Evolutionary conservation across 2,113 vertebrate genomes (phyloP).

Genomic region (Apteryx mantelli): DNA sequence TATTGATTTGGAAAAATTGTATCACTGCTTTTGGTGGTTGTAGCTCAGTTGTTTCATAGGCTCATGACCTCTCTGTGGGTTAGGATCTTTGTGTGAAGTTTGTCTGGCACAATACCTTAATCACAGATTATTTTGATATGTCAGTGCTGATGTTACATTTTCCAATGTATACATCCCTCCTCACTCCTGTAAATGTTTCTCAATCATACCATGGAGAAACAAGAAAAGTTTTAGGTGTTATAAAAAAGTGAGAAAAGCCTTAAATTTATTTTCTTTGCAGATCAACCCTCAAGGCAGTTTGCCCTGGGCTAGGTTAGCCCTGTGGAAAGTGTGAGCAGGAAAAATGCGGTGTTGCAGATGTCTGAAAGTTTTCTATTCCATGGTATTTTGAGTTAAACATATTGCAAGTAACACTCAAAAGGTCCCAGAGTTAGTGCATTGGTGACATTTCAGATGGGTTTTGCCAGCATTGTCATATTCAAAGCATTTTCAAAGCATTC

Average conservation of each 20-base stretch:
- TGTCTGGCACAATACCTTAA: neutral
- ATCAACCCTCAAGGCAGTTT: neutral
- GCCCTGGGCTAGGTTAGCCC: neutral
- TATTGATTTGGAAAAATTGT: neutral
- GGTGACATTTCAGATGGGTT: neutral
- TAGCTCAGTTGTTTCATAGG: neutral
- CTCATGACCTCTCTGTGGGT: neutral
- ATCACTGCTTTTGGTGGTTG: neutral
- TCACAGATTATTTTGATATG: neutral
- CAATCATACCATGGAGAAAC: neutral
- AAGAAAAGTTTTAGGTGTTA: neutral
- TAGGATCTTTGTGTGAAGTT: neutral
- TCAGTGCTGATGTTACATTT: neutral
- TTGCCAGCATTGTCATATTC: neutral
- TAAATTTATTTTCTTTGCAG: neutral
- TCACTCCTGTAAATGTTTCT: neutral
- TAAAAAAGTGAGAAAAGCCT: neutral
- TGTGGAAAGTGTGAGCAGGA: constrained; percentile 26
- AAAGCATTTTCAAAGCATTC: neutral
- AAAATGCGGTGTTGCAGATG: neutral
- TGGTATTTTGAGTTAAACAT: neutral
- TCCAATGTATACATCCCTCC: neutral
- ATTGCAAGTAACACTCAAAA: neutral
- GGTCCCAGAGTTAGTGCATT: neutral
- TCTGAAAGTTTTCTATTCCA: neutral